Evolutionary conservation across 2,113 vertebrate species (phyloP).

Genomic region (Sander lucioperca): DNA sequence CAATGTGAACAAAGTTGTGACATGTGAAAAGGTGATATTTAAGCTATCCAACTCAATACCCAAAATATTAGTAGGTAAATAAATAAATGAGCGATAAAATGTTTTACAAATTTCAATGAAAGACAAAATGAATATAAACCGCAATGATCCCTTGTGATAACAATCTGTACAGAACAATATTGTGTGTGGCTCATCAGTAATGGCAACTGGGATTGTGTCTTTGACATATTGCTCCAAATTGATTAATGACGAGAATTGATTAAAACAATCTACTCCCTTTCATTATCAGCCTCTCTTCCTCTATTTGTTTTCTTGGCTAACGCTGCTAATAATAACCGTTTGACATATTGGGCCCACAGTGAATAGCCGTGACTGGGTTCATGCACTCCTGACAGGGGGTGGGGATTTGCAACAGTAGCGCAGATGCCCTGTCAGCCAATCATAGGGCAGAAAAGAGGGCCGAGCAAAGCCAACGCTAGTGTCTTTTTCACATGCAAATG

Average conservation of each 20-base stretch:
- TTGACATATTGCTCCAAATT: slow-evolving; percentile 67
- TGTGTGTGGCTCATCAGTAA: slow-evolving; percentile 23
- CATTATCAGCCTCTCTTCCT: slow-evolving; percentile 68
- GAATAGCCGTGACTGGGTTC: slow-evolving; percentile 79
- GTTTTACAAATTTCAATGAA: background rate
- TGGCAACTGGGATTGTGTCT: slow-evolving; percentile 35
- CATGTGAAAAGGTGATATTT: too few species aligned
- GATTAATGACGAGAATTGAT: slow-evolving; percentile 77
- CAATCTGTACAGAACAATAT: background rate
- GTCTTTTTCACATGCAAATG: slow-evolving; percentile 87
- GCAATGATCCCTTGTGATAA: background rate
- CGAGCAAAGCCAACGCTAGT: slow-evolving; percentile 49
- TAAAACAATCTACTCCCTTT: slow-evolving; percentile 74
- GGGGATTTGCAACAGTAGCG: slow-evolving; percentile 65
- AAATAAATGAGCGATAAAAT: background rate
- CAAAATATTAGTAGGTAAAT: too few species aligned
- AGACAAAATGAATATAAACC: background rate
- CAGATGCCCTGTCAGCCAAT: slow-evolving; percentile 78
- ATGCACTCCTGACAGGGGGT: slow-evolving; percentile 71
- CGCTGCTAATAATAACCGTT: slow-evolving; percentile 81
- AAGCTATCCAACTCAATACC: too few species aligned
- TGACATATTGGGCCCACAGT: slow-evolving; percentile 77
- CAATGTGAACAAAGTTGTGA: background rate
- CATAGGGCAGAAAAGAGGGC: slow-evolving; percentile 42
- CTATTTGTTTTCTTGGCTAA: slow-evolving; percentile 80